A percentile compares a stretch with the other conserved stretches of the same genome.
Evolutionary conservation across 2,797 vertebrate genomes (phyloP).

Genomic region (Carcharodon carcharias): DNA sequence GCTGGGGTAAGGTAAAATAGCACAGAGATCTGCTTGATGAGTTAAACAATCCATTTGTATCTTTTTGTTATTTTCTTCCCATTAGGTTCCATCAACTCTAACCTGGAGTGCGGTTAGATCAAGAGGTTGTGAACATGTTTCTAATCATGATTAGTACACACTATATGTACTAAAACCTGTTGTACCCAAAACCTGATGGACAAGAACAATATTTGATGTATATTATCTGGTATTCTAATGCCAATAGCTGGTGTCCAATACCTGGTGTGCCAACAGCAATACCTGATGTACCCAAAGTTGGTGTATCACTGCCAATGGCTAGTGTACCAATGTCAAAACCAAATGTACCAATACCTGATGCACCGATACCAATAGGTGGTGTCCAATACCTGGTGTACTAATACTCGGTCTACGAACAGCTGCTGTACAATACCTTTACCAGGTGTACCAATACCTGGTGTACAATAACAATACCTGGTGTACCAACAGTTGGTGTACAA

Average conservation of each 20-base stretch:
- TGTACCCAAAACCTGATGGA: no score
- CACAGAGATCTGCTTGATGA: not conserved
- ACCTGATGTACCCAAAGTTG: not conserved
- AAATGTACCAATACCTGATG: not conserved
- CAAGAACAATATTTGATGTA: no score
- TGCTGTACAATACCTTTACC: not conserved
- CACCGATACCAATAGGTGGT: not conserved
- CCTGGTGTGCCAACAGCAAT: no score
- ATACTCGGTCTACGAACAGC: not conserved
- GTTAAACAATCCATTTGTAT: not conserved
- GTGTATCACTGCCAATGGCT: not conserved
- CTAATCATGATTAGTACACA: not conserved
- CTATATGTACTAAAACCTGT: not conserved
- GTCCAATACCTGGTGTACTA: not conserved
- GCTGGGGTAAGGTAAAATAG: not conserved
- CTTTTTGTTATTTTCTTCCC: not conserved
- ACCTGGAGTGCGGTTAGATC: not conserved
- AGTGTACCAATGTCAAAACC: not conserved
- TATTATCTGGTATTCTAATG: no score
- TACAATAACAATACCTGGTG: not conserved
- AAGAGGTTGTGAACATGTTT: no score
- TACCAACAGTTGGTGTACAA: not conserved
- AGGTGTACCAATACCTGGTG: not conserved
- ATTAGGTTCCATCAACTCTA: not conserved
- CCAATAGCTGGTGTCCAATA: not conserved